These are phyloP conservation scores for Rhingia rostrata DNA, from an alignment of 2,888 invertebrate species.

Conservation along the genomic window DNA sequence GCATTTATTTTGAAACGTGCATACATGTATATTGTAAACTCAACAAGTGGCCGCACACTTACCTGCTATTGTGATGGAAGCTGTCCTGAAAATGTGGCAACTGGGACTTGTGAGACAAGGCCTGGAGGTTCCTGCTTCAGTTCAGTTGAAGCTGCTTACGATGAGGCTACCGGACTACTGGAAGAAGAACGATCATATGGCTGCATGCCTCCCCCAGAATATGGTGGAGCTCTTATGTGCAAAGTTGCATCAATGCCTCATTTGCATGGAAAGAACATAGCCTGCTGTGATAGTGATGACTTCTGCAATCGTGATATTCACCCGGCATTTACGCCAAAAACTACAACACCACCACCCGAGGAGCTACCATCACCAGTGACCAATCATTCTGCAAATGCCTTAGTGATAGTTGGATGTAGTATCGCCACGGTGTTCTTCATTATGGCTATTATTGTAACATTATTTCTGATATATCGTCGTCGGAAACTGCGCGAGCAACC, in stretches of 20 bases:
- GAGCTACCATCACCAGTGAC: conserved; percentile 77
- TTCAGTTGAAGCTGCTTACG: conserved; percentile 90
- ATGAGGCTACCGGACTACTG: conserved; percentile 86
- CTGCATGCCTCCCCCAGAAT: conserved; percentile 94
- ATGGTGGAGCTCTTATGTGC: conserved; percentile 95
- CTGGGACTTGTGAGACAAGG: conserved; percentile 92
- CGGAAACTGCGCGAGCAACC: conserved; percentile 86
- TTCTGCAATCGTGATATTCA: conserved; percentile 91
- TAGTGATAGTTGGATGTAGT: conserved; percentile 88
- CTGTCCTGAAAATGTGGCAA: conserved; percentile 89
- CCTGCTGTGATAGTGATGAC: conserved; percentile 91
- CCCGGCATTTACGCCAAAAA: conserved; percentile 85
- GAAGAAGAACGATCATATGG: conserved; percentile 92
- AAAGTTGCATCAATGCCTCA: conserved; percentile 93
- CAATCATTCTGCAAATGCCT: conserved; percentile 85
- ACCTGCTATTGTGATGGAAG: conserved; percentile 93
- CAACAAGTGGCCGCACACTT: conserved; percentile 85
- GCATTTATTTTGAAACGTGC: too few relatives aligned
- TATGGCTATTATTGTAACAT: conserved; percentile 85
- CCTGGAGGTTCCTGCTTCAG: conserved; percentile 95
- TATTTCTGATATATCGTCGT: conserved; percentile 87
- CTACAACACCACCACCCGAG: conserved; percentile 84
- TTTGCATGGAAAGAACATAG: conserved; percentile 90
- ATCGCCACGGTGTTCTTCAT: conserved; percentile 87
- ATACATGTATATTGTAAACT: too few relatives aligned